A percentile compares a stretch with the other conserved stretches of the same genome.
These are phyloP conservation scores for Colletes gigas DNA, from an alignment of 1,140 invertebrate genomes.

Conservation along the genomic window DNA sequence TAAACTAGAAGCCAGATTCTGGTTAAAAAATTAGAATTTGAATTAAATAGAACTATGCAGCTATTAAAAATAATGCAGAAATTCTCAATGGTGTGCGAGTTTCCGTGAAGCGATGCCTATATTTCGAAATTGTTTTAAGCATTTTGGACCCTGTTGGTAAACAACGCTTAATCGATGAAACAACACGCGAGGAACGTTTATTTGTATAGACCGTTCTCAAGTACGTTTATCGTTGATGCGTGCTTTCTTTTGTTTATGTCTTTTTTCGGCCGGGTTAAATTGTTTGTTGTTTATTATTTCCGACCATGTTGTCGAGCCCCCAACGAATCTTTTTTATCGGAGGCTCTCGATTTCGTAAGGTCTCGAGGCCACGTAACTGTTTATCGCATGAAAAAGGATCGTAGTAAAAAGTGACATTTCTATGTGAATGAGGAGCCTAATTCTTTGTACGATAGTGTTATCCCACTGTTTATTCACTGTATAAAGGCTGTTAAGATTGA, in stretches of 20 bases:
- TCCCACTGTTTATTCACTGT: too few species aligned
- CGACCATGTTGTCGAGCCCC: neutral
- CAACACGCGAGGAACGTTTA: neutral
- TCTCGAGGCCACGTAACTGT: too few species aligned
- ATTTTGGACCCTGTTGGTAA: neutral
- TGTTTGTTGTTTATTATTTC: neutral
- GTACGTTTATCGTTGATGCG: neutral
- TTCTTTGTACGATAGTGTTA: too few species aligned
- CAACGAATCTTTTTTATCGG: slow-evolving; percentile 14
- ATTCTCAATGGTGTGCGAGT: too few species aligned
- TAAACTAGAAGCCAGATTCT: too few species aligned
- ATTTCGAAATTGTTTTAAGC: neutral
- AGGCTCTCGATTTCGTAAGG: slow-evolving; percentile 11
- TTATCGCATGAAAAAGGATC: neutral
- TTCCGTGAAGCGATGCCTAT: neutral
- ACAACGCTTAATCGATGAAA: neutral
- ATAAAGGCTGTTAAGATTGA: too few species aligned
- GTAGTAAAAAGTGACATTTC: too few species aligned
- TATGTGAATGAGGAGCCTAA: too few species aligned
- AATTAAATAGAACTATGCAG: too few species aligned
- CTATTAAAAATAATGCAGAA: too few species aligned
- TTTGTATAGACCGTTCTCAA: too few species aligned
- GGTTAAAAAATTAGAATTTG: too few species aligned
- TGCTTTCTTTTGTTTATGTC: neutral
- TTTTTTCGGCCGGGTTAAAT: neutral